Conservation (phyloP, 2,113 vertebrate genomes). For the human (Homo sapiens) region DNA sequence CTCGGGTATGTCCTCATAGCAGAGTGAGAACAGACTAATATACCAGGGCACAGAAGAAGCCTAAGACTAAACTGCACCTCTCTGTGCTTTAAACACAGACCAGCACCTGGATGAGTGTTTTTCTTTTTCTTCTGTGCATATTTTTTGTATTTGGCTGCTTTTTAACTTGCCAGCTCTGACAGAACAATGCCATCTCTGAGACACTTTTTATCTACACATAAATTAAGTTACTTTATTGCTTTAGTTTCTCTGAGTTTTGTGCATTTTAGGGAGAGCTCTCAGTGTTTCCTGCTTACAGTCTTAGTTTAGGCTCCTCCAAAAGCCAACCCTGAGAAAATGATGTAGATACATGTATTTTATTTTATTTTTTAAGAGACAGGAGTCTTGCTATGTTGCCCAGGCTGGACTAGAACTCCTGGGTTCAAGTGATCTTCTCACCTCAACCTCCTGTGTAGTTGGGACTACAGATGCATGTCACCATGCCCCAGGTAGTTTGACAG, state of each 20-base stretch:
- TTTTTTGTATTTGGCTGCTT: neutral
- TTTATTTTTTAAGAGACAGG: neutral
- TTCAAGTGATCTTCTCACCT: neutral
- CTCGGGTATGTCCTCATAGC: too few relatives aligned
- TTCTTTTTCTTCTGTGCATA: neutral
- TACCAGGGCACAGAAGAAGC: accelerated
- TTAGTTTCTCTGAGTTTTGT: slow-evolving; percentile 22
- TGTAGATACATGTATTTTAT: neutral
- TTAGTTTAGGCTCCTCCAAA: slow-evolving; percentile 8
- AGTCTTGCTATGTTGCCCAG: neutral
- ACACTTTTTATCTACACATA: neutral
- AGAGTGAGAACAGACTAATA: too few relatives aligned
- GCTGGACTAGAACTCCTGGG: neutral
- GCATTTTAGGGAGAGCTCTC: neutral
- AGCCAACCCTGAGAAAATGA: neutral
- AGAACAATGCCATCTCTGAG: slow-evolving; percentile 20
- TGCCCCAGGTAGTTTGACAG: neutral
- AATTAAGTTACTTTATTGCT: neutral
- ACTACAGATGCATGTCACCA: neutral
- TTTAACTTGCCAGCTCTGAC: neutral
- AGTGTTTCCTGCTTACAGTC: neutral
- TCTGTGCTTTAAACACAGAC: neutral
- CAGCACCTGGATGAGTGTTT: neutral
- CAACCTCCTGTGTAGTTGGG: neutral
- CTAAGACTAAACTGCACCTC: neutral